Evolutionary conservation across 2,797 vertebrate genomes (phyloP), one percentile per base, ranked within the genome.

Genomic region (Gymnoscopelus microlampas): DNA sequence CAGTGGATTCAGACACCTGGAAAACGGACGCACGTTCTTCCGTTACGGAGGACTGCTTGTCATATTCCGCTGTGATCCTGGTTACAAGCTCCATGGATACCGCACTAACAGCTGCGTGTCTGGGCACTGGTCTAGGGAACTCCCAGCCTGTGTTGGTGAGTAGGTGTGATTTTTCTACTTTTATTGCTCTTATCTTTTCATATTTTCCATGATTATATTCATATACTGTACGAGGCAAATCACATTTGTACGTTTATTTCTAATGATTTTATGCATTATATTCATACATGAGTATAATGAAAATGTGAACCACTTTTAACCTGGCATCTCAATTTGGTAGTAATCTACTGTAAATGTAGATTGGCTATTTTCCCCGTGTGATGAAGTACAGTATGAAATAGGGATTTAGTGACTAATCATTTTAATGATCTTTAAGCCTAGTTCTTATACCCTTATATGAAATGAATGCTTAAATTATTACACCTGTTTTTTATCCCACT

Each of bases 1-100:
- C 73, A 66, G 68, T 7, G 68, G 68, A 29, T 79, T 93, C 5
- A 86, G 59, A 51, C 85, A 93, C 53, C 66, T 94, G 70, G 86
- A 90, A 57, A 93, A 94, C 1, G 93, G 93, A 0, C 86, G 83
- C 55, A 92, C 85, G 0, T 94, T 93, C 77, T 93, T 93, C 54
- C 91, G 90, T 15, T 94, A 93, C 11, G 70, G 89, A 5, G 94
- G 92, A 47, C 83, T 94, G 64, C 85, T 90, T 51, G 89, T 91
- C 39, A 87, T 88, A 14, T 94, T 92, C 76, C 80, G 68, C 59
- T 94, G 93, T 73, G 87, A 77, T 67, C 84, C 80, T 55, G 92
- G 92, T 2, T 94, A 88, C 81, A 89, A 80, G 67, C 81, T 93
- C 56, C 78, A 93, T 23, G 94, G 93, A 62, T 83, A 91, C 78